Conservation (phyloP, 1,140 invertebrate genomes). For the Drosophila truncata region DNA sequence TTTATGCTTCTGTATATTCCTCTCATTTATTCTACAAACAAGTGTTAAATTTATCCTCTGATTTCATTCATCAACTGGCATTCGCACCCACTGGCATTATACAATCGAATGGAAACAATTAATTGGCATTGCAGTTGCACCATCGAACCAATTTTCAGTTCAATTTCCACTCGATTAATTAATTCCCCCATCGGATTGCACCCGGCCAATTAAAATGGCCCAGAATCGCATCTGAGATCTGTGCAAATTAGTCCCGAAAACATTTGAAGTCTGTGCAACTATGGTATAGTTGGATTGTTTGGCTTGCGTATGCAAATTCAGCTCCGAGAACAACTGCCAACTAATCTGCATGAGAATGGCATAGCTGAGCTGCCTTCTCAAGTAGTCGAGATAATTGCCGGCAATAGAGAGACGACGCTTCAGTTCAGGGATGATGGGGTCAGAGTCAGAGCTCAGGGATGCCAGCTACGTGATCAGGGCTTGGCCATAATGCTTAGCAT, state of each 20-base stretch:
- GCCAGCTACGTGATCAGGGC: conserved; percentile 26
- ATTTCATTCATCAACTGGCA: conserved; percentile 7
- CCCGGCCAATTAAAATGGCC: conserved; percentile 27
- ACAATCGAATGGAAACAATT: conserved; percentile 48
- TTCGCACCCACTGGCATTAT: conserved; percentile 41
- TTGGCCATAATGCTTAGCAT: conserved; percentile 28
- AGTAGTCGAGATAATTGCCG: conserved; percentile 47
- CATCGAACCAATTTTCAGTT: conserved; percentile 18
- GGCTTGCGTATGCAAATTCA: conserved; percentile 60
- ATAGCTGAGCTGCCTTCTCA: conserved; percentile 20
- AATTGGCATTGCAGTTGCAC: conserved; percentile 35
- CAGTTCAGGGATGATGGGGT: conserved; percentile 3
- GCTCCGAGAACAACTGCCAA: conserved; percentile 43
- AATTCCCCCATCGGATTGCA: conserved; percentile 25
- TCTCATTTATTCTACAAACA: not conserved
- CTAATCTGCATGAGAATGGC: conserved; percentile 50
- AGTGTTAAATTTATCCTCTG: conserved; percentile 5
- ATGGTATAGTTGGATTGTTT: conserved; percentile 17
- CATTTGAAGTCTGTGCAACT: conserved; percentile 16
- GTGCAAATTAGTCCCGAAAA: conserved; percentile 43
- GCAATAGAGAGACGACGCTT: conserved; percentile 13
- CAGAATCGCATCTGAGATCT: conserved; percentile 18
- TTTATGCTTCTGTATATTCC: not conserved
- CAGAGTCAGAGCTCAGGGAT: conserved; percentile 26
- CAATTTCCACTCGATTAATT: conserved; percentile 44